Evolutionary conservation across 2,113 vertebrate genomes (phyloP).

Genomic region (Verasper variegatus): DNA sequence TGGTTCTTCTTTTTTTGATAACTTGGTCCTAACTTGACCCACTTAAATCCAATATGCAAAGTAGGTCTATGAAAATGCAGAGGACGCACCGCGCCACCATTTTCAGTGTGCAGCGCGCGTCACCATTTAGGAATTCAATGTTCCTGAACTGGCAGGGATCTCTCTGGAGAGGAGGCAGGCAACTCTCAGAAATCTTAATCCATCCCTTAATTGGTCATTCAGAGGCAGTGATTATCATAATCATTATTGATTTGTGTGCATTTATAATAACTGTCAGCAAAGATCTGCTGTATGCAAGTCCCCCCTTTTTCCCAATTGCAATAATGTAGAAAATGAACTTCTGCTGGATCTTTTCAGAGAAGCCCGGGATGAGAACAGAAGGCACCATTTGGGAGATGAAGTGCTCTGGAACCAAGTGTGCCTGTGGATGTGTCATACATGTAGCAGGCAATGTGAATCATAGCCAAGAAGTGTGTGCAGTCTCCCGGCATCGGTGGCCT

Average conservation of each 20-base stretch:
- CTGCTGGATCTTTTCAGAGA: conserved; percentile 59
- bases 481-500: conserved; percentile 45
- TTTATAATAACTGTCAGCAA: background rate
- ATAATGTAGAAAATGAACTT: conserved; percentile 14
- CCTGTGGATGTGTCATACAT: conserved; percentile 79
- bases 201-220: conserved; percentile 5
- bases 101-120: conserved; percentile 59
- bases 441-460: conserved; percentile 74
- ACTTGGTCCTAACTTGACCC: conserved; percentile 52
- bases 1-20: conserved; percentile 12
- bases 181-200: conserved; percentile 12
- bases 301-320: conserved; percentile 17
- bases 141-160: conserved; percentile 37
- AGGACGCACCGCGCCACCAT: conserved; percentile 62
- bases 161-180: conserved; percentile 32
- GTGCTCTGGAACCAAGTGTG: conserved; percentile 70
- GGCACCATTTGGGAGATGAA: conserved; percentile 78
- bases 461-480: conserved; percentile 55
- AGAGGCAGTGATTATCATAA: background rate
- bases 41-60: conserved; percentile 72
- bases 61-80: conserved; percentile 68
- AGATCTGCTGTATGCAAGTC: background rate
- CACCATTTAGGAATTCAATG: conserved; percentile 64
- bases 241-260: background rate
- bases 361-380: conserved; percentile 73